Percentiles rank a stretch among this genome's conserved stretches.
Conservation (phyloP, 2,888 invertebrate genomes). For the Falcaria lacertinaria region DNA sequence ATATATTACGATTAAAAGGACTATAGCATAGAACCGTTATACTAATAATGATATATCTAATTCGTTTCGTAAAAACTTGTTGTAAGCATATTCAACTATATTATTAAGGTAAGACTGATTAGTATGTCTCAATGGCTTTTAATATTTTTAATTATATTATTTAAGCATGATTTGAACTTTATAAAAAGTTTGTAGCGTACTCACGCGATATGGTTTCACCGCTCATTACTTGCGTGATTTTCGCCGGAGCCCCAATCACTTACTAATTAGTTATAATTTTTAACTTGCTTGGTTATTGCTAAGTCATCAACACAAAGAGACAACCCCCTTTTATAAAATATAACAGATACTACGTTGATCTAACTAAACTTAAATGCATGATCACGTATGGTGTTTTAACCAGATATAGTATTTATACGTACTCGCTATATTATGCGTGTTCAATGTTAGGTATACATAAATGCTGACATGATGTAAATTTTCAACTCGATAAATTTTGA, state of each 20-base stretch:
- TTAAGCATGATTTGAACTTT: background rate
- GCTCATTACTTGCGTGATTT: conserved; percentile 41
- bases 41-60: background rate
- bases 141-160: background rate
- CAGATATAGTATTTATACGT: too few species aligned
- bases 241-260: conserved; percentile 34
- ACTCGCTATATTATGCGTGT: too few species aligned
- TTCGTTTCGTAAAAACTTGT: background rate
- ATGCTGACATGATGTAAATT: conserved; percentile 11
- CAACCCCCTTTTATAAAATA: background rate
- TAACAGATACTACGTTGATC: background rate
- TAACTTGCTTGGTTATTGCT: conserved; percentile 20
- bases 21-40: conserved; percentile 19
- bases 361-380: too few species aligned
- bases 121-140: background rate
- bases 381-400: too few species aligned
- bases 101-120: background rate
- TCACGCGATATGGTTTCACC: conserved; percentile 44
- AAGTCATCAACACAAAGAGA: background rate
- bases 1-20: conserved; percentile 18
- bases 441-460: background rate
- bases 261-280: conserved; percentile 33
- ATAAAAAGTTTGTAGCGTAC: conserved; percentile 11
- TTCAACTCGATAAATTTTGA: conserved; percentile 10
- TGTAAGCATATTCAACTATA: background rate